Evolutionary conservation across 2,888 invertebrate genomes (phyloP).

Genomic region (Athalia rosae): DNA sequence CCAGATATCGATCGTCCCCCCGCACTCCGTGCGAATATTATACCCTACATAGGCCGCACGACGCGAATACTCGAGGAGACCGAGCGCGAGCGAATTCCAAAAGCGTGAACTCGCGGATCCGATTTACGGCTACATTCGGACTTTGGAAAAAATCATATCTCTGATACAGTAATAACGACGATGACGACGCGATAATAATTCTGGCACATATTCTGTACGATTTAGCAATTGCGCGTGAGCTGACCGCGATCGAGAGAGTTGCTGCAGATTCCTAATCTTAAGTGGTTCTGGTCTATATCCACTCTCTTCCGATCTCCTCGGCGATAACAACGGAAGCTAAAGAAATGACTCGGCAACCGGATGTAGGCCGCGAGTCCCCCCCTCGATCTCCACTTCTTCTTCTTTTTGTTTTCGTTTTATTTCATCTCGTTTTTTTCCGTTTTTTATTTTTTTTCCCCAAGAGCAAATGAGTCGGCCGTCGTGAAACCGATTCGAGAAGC

Average conservation of each 20-base stretch:
- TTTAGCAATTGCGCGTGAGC: slow-evolving; percentile 37
- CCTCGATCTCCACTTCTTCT: slow-evolving; percentile 57
- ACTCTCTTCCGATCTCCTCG: slow-evolving; percentile 58
- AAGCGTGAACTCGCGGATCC: no score
- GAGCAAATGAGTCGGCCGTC: no score
- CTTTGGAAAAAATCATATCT: no score
- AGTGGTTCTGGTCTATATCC: slow-evolving; percentile 67
- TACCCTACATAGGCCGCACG: no score
- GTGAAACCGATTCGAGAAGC: no score
- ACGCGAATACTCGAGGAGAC: no score
- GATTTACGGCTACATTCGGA: no score
- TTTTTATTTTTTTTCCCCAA: no score
- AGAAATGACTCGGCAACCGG: slow-evolving; percentile 67
- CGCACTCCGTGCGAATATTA: background rate
- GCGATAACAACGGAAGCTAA: slow-evolving; percentile 67
- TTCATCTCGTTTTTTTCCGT: no score
- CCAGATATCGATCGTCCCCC: slow-evolving; percentile 40
- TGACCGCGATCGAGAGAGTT: background rate
- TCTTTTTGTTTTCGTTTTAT: no score
- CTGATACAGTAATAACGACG: no score
- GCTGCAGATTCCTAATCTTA: slow-evolving; percentile 52
- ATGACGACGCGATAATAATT: background rate
- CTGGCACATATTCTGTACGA: background rate
- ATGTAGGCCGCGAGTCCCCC: slow-evolving; percentile 60
- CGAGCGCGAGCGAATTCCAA: no score